These are phyloP conservation scores for Hemistola chrysoprasaria DNA, from an alignment of 2,888 invertebrate genomes.

Conservation along the genomic window DNA sequence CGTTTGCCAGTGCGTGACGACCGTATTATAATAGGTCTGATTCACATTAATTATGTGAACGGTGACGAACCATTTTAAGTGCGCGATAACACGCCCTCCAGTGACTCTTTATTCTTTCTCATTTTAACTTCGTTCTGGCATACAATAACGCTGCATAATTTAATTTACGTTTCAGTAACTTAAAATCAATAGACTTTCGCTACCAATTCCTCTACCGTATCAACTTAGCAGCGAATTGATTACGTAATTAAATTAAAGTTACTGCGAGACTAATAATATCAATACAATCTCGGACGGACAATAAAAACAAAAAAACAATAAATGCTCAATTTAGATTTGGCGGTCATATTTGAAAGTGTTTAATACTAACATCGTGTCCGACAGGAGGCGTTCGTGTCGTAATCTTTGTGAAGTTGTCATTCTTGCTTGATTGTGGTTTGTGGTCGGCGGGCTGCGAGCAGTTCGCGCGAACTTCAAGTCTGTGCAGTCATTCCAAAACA, in stretches of 20 bases:
- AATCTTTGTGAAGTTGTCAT: slow-evolving; percentile 48
- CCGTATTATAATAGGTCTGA: slow-evolving; percentile 57
- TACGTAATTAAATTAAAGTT: slow-evolving; percentile 10
- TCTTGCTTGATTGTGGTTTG: slow-evolving; percentile 47
- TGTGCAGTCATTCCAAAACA: slow-evolving; percentile 60
- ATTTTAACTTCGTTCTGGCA: slow-evolving; percentile 35
- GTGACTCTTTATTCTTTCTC: slow-evolving; percentile 35
- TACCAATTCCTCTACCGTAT: slow-evolving; percentile 18
- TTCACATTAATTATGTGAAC: slow-evolving; percentile 77
- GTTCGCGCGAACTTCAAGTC: slow-evolving; percentile 64
- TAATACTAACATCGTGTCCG: slow-evolving; percentile 33
- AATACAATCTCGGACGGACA: background rate
- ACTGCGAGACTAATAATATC: background rate
- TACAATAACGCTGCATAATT: slow-evolving; percentile 30
- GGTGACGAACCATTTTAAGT: slow-evolving; percentile 74
- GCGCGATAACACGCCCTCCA: slow-evolving; percentile 69
- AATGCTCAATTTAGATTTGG: slow-evolving; percentile 38
- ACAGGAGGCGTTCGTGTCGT: slow-evolving; percentile 42
- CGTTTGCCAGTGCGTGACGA: slow-evolving; percentile 48
- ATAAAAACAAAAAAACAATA: slow-evolving; percentile 2
- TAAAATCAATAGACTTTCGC: slow-evolving; percentile 63
- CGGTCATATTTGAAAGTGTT: slow-evolving; percentile 66
- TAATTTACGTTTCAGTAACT: slow-evolving; percentile 45
- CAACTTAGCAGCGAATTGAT: slow-evolving; percentile 1
- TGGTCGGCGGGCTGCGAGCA: slow-evolving; percentile 28